These are phyloP conservation scores for Pyrrhosoma nymphula DNA, from an alignment of 2,888 invertebrate genomes.

Conservation along the genomic window DNA sequence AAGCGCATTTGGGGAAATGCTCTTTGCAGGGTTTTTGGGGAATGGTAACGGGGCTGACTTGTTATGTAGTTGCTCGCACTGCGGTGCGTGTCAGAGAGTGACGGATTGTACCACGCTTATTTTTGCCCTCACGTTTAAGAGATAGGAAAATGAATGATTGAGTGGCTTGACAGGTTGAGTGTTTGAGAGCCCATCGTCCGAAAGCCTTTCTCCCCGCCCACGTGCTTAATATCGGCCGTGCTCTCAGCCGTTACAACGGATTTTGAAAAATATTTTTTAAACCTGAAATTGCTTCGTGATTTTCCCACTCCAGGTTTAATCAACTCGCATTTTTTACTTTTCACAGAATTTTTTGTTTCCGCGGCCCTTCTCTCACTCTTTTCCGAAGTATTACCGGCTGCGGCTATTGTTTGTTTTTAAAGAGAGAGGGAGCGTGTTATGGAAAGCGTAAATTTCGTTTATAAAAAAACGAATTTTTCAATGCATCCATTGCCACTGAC, in stretches of 20 bases:
- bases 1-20: background rate
- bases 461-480: background rate
- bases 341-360: background rate
- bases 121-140: background rate
- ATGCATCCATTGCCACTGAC: background rate
- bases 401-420: background rate
- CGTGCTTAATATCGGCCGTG: background rate
- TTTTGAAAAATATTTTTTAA: background rate
- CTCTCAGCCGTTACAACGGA: background rate
- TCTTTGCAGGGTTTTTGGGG: background rate
- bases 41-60: background rate
- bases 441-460: background rate
- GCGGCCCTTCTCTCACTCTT: background rate
- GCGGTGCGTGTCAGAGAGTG: constrained; percentile 3
- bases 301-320: background rate
- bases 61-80: background rate
- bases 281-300: background rate
- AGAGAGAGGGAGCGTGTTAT: background rate
- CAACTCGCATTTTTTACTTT: background rate
- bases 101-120: constrained; percentile 18
- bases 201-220: background rate
- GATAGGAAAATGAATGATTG: constrained; percentile 44
- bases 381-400: background rate
- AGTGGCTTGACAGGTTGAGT: constrained; percentile 37
- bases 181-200: constrained; percentile 30